Evolutionary conservation across 2,113 vertebrate species (phyloP).

Genomic region (Pituophis catenifer): DNA sequence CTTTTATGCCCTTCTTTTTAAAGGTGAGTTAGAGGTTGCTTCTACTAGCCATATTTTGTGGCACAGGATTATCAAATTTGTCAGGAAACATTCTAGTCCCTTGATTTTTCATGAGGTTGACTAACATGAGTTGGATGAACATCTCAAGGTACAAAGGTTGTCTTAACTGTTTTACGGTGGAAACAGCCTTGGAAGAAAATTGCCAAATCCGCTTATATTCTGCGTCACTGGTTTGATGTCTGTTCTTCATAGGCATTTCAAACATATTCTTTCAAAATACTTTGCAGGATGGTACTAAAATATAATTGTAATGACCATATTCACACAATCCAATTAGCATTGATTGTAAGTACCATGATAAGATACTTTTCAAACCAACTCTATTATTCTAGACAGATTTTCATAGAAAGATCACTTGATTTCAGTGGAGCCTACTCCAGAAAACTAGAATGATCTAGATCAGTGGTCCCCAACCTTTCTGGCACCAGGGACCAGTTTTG

Average conservation of each 20-base stretch:
- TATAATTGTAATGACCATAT: background rate
- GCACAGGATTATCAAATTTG: background rate
- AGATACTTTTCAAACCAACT: background rate
- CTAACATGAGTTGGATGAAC: background rate
- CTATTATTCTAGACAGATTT: background rate
- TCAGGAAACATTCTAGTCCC: background rate
- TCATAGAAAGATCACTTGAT: background rate
- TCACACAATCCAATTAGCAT: background rate
- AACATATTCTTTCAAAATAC: background rate
- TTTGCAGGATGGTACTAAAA: background rate
- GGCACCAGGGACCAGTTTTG: background rate
- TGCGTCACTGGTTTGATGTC: background rate
- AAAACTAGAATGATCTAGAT: background rate
- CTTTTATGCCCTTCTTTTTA: constrained; percentile 96
- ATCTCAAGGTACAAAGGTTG: background rate
- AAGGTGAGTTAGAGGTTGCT: constrained; percentile 76
- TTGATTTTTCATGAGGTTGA: background rate
- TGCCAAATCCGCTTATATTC: background rate
- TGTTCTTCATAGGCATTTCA: background rate
- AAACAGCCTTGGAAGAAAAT: background rate
- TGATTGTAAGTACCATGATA: background rate
- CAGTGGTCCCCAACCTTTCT: background rate
- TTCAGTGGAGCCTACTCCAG: background rate
- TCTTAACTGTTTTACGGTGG: background rate
- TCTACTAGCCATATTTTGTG: background rate